Base-by-base conservation (phyloP, 2,888 invertebrate genomes). In the Thera britannica region DNA sequence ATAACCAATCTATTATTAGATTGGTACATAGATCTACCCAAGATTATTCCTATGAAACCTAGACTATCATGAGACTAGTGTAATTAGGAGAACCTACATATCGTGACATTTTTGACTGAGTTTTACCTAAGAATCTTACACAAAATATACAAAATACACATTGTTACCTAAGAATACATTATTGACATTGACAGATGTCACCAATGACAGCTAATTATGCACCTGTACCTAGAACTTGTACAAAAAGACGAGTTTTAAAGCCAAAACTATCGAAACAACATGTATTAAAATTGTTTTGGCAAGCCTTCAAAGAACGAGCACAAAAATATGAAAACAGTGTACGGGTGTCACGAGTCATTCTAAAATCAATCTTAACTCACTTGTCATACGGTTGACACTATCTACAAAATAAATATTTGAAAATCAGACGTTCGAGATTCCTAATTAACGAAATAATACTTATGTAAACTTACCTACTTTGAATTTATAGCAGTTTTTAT, bases 371-470 rank as follows among this genome's bases (percentile, higher is more conserved):
- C 71, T 60, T 65, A 63, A 58, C 67, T 69, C 52, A 67, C 54
- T 65, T 75, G 68, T 67, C 65, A 56, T 49, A n/a, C 38, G 23
- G 41, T 41, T 62, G 65, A 68, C 67, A 46, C 48, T 70, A 75
- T 73, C 72, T 65, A 44, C 23, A 52, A 57, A 72, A 58, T 65
- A 68, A 75, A 73, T 73, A 75, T 72, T 72, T 67, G 61, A 49
- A 68, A 70, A 67, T 72, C 68, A 69, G 64, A 70, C 62, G 56
- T 71, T 67, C 62, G 67, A 68, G 69, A 65, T 70, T 71, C 71
- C 51, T 71, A 71, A 75, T 73, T 75, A 73, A 73, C 70, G 62
- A 72, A 72, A 68, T 72, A 70, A 73, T 70, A 12, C 71, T 51
- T 62, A 7, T 61, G 62, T 62, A 72, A 67, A 70, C 65, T 63